phyloP scores from a whole-genome alignment of 2,888 invertebrate genomes.

The Lithophane leautieri region DNA sequence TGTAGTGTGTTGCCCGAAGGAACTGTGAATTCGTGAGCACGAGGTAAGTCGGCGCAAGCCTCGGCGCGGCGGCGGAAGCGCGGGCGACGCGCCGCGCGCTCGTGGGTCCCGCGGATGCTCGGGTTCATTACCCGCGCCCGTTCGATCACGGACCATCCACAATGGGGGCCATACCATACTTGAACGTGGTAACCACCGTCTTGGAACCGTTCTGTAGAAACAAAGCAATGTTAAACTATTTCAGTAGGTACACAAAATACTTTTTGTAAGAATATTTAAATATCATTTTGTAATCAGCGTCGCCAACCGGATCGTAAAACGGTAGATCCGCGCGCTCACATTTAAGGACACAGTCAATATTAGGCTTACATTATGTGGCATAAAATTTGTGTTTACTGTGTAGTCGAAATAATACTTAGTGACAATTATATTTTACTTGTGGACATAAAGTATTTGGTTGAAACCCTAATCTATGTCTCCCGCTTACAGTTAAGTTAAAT shows the following conservation, averaged over 20 bases:
- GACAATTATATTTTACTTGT: slow-evolving; percentile 5
- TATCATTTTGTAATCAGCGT: slow-evolving; percentile 19
- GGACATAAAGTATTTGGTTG: too few species aligned
- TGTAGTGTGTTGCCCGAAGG: slow-evolving; percentile 57
- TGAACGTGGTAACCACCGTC: slow-evolving; percentile 73
- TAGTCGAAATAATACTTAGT: slow-evolving; percentile 42
- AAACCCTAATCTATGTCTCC: too few species aligned
- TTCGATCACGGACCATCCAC: slow-evolving; percentile 78
- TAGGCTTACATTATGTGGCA: slow-evolving; percentile 39
- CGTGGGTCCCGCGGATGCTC: slow-evolving; percentile 79
- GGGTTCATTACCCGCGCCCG: slow-evolving; percentile 88
- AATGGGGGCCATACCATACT: slow-evolving; percentile 79
- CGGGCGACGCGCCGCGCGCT: slow-evolving; percentile 63
- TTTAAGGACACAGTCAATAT: slow-evolving; percentile 45
- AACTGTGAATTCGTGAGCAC: slow-evolving; percentile 78
- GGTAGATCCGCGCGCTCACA: slow-evolving; percentile 48
- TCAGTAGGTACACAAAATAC: slow-evolving; percentile 38
- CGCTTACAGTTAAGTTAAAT: not conserved
- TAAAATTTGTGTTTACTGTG: slow-evolving; percentile 34
- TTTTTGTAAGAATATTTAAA: slow-evolving; percentile 20
- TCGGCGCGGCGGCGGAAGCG: slow-evolving; percentile 54
- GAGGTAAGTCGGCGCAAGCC: slow-evolving; percentile 63
- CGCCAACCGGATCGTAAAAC: slow-evolving; percentile 39
- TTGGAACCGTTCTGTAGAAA: slow-evolving; percentile 52
- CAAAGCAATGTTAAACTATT: slow-evolving; percentile 51